These are phyloP conservation scores for Keiferia lycopersicella DNA, from an alignment of 2,888 invertebrate genomes.

Conservation along the genomic window DNA sequence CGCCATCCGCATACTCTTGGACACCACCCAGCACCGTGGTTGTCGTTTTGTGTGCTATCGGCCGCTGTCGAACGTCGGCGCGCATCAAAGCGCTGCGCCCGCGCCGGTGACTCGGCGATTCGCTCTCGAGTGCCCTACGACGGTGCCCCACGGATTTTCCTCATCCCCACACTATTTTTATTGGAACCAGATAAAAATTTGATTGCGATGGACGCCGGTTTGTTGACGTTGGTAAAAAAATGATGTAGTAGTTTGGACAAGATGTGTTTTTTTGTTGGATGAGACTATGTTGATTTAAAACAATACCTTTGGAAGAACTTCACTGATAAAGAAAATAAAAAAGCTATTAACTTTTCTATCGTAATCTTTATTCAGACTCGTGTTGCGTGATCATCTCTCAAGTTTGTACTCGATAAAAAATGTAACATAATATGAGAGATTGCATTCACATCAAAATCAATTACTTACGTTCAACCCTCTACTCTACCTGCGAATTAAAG, in stretches of 20 bases:
- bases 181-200: conserved; percentile 27
- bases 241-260: neutral
- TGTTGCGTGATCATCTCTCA: conserved; percentile 13
- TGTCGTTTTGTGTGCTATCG: conserved; percentile 78
- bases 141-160: conserved; percentile 54
- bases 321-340: no score
- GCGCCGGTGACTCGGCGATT: conserved; percentile 74
- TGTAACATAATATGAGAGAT: conserved; percentile 14
- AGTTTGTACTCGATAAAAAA: neutral
- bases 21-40: conserved; percentile 43
- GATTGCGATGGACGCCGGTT: conserved; percentile 16
- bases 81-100: conserved; percentile 74
- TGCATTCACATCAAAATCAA: conserved; percentile 23
- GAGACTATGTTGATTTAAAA: neutral
- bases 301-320: neutral
- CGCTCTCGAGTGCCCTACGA: conserved; percentile 44
- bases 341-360: no score
- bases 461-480: conserved; percentile 24
- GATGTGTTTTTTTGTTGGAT: neutral
- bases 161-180: conserved; percentile 33
- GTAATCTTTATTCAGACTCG: neutral
- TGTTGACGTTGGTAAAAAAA: conserved; percentile 21
- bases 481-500: conserved; percentile 56
- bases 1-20: conserved; percentile 47
- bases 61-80: conserved; percentile 75